A percentile compares a stretch with the other conserved stretches of the same genome.
Conservation (phyloP, 1,140 invertebrate genomes). For the Cotesia glomerata region DNA sequence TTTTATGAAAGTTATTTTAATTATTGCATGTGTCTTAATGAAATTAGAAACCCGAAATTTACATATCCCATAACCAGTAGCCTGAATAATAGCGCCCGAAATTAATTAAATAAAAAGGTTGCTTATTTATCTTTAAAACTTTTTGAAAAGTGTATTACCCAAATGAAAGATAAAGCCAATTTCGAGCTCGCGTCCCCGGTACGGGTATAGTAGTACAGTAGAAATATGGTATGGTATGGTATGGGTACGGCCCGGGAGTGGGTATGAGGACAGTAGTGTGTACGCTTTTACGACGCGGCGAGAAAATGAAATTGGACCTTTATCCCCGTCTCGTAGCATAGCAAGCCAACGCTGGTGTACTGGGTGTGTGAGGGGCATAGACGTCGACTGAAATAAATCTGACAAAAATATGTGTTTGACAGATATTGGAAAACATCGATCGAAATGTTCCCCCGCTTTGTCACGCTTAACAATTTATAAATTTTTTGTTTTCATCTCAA, state of each 20-base stretch:
- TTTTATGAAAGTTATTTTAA: too few species aligned
- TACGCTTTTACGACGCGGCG: conserved; percentile 29
- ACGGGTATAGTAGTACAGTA: background rate
- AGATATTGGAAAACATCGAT: conserved; percentile 51
- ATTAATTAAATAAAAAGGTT: conserved; percentile 27
- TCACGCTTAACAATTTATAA: conserved; percentile 18
- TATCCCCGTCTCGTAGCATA: conserved; percentile 21
- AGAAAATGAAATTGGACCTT: conserved; percentile 52
- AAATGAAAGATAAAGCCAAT: conserved; percentile 35
- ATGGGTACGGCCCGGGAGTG: background rate
- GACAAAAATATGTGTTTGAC: conserved; percentile 59
- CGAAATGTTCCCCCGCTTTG: conserved; percentile 24
- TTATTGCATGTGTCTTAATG: too few species aligned
- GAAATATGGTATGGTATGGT: too few species aligned
- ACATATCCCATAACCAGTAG: too few species aligned
- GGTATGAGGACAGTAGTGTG: background rate
- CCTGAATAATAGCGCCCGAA: background rate
- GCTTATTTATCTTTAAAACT: conserved; percentile 9
- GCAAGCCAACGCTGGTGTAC: conserved; percentile 9
- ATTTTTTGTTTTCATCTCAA: conserved; percentile 25
- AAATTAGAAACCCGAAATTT: too few species aligned
- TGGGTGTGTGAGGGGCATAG: background rate
- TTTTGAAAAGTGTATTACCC: conserved; percentile 31
- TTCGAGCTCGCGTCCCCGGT: background rate
- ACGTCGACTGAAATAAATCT: conserved; percentile 51